phyloP scores from a whole-genome alignment of 1,140 invertebrate species.

The Macrobrachium rosenbergii region DNA sequence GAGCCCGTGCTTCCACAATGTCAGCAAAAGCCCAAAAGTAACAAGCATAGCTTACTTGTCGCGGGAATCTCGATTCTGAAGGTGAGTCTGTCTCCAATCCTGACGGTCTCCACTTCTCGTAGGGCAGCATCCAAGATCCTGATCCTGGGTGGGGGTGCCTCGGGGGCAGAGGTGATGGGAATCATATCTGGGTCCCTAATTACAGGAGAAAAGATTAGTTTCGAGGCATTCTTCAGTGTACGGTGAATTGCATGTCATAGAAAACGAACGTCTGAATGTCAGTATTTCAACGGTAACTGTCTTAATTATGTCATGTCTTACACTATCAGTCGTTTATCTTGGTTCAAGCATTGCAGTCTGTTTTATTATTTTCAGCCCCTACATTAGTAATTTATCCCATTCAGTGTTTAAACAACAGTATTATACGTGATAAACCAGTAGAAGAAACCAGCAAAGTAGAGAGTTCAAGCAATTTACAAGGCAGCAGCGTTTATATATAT shows the following conservation, averaged over 20 bases:
- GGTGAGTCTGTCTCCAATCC: conserved; percentile 93
- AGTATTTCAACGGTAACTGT: neutral
- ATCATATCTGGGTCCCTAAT: conserved; percentile 92
- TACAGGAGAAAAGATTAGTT: neutral
- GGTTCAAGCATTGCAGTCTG: no score
- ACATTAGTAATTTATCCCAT: no score
- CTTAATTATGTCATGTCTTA: neutral
- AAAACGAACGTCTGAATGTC: neutral
- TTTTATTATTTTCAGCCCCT: no score
- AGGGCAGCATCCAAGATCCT: conserved; percentile 87
- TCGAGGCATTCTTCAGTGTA: neutral
- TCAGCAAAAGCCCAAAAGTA: neutral
- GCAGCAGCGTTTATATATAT: no score
- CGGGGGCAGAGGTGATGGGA: conserved; percentile 93
- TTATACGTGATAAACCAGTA: no score
- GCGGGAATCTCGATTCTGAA: conserved; percentile 97
- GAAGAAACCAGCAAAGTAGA: no score
- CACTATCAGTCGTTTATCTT: no score
- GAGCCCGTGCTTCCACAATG: no score
- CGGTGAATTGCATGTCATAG: neutral
- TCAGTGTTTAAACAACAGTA: no score
- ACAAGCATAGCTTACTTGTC: conserved; percentile 81
- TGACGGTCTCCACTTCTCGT: conserved; percentile 92
- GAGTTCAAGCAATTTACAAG: no score
- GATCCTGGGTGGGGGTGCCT: conserved; percentile 93